Evolutionary conservation across 2,797 vertebrate species (phyloP).

Genomic region (Crocidura indochinensis): DNA sequence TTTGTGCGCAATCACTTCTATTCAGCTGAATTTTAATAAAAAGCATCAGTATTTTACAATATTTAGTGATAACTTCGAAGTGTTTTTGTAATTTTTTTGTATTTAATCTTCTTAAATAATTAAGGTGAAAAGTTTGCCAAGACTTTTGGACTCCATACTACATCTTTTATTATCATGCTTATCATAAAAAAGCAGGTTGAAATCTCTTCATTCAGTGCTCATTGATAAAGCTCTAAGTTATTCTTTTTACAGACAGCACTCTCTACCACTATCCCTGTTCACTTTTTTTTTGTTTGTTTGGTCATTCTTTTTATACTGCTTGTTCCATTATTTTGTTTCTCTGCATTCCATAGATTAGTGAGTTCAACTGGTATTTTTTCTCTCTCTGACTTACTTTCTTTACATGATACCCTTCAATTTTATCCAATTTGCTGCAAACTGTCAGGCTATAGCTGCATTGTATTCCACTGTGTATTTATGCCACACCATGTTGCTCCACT

Average conservation of each 20-base stretch:
- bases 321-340: too few species aligned
- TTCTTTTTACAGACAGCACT: conserved; percentile 27
- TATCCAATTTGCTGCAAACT: too few species aligned
- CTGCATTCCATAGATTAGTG: too few species aligned
- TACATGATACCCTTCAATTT: too few species aligned
- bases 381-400: too few species aligned
- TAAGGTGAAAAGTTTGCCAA: conserved; percentile 60
- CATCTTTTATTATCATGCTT: conserved; percentile 34
- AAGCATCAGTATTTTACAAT: conserved; percentile 34
- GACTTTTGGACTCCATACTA: background rate
- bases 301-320: too few species aligned
- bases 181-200: background rate
- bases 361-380: too few species aligned
- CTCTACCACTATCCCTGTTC: too few species aligned
- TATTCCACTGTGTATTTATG: too few species aligned
- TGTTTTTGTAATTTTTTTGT: background rate
- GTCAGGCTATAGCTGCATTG: too few species aligned
- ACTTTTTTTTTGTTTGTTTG: too few species aligned
- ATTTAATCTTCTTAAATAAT: conserved; percentile 55
- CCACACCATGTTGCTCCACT: too few species aligned
- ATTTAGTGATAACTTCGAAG: conserved; percentile 18
- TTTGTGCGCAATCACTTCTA: background rate
- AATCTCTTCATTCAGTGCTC: conserved; percentile 5
- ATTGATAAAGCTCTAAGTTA: background rate
- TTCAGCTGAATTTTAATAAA: conserved; percentile 55